Evolutionary conservation across 2,888 invertebrate genomes (phyloP).

Genomic region (Nudaria mundana): DNA sequence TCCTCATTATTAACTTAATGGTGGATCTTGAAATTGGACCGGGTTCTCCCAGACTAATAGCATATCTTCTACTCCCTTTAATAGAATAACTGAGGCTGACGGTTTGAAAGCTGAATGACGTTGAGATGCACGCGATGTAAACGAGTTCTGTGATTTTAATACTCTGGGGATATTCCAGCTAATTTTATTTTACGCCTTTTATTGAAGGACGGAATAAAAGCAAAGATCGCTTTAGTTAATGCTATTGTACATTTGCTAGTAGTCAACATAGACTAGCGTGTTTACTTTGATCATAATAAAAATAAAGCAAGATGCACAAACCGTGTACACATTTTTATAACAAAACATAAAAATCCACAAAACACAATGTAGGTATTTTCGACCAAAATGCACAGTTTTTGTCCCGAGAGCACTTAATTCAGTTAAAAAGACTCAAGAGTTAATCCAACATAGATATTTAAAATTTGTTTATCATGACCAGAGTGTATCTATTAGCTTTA

Average conservation of each 20-base stretch:
- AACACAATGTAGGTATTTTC: background rate
- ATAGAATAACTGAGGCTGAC: conserved; percentile 32
- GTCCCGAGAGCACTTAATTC: background rate
- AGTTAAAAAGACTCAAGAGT: background rate
- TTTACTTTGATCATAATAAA: background rate
- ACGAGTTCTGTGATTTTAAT: conserved; percentile 24
- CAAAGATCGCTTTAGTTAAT: no score
- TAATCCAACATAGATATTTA: background rate
- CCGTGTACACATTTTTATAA: background rate
- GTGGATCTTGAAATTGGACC: conserved; percentile 53
- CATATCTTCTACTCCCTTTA: conserved; percentile 31
- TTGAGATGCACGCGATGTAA: conserved; percentile 22
- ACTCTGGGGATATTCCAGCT: conserved; percentile 4
- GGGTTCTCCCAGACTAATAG: conserved; percentile 50
- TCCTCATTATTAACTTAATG: conserved; percentile 61
- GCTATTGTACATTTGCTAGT: background rate
- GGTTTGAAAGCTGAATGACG: conserved; percentile 32
- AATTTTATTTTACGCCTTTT: background rate
- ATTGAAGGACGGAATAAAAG: no score
- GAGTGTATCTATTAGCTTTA: background rate
- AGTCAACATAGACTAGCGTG: background rate
- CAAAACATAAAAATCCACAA: background rate
- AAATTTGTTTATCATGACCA: background rate
- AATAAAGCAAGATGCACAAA: background rate
- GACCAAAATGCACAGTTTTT: background rate